Percentiles rank a stretch among this genome's conserved stretches.
Evolutionary conservation across 2,888 invertebrate genomes (phyloP).

Genomic region (Caenorhabditis parvicauda): DNA sequence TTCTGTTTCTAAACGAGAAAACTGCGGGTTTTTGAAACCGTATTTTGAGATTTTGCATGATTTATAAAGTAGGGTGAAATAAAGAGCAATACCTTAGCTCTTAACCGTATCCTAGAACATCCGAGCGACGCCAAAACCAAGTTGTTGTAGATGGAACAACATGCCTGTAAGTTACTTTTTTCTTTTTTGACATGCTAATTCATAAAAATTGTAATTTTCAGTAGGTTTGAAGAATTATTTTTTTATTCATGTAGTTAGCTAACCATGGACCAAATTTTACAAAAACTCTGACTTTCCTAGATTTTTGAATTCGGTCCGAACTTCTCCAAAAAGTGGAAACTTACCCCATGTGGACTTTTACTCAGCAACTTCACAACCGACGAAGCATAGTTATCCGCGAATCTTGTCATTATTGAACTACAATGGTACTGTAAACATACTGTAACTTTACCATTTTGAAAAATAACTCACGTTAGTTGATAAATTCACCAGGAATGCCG

Average conservation of each 20-base stretch:
- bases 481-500: slow-evolving; percentile 31
- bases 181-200: too few species aligned
- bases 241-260: too few species aligned
- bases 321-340: neutral
- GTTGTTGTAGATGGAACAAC: slow-evolving; percentile 36
- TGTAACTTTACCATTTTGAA: neutral
- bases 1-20: too few species aligned
- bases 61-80: too few species aligned
- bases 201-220: too few species aligned
- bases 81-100: too few species aligned
- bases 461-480: slow-evolving; percentile 27
- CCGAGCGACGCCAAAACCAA: slow-evolving; percentile 25
- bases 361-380: slow-evolving; percentile 24
- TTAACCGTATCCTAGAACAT: slow-evolving; percentile 22
- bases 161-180: slow-evolving; percentile 30
- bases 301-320: too few species aligned
- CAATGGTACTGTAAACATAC: slow-evolving; percentile 22
- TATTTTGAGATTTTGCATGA: too few species aligned
- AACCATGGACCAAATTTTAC: too few species aligned
- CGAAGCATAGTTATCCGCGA: slow-evolving; percentile 33
- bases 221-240: too few species aligned
- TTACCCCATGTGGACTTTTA: slow-evolving; percentile 28
- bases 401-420: slow-evolving; percentile 25
- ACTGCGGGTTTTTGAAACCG: too few species aligned
- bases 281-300: too few species aligned